Percentiles rank a stretch among this genome's conserved stretches.
Evolutionary conservation across 2,797 vertebrate genomes (phyloP).

Genomic region (Scyliorhinus canicula): DNA sequence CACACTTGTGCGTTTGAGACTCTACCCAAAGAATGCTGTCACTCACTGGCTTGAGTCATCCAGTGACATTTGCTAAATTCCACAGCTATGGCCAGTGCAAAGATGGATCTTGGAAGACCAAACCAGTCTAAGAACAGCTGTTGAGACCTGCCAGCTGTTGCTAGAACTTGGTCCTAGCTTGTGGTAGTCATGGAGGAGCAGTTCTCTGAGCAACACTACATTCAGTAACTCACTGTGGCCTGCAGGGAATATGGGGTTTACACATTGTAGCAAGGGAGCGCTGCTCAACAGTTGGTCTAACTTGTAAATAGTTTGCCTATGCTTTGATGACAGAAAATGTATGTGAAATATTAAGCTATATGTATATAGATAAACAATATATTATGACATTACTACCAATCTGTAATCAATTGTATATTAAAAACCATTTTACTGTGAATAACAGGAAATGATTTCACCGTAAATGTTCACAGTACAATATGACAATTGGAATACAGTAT

Average conservation of each 20-base stretch:
- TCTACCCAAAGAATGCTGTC: neutral
- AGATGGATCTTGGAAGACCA: neutral
- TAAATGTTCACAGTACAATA: conserved; percentile 53
- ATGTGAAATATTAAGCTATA: conserved; percentile 47
- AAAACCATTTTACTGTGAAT: conserved; percentile 46
- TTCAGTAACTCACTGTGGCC: neutral
- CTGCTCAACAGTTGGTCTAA: conserved; percentile 41
- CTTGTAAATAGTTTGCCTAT: conserved; percentile 47
- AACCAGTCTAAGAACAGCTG: neutral
- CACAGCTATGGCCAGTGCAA: neutral
- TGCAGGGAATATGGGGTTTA: conserved; percentile 38
- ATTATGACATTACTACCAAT: conserved; percentile 42
- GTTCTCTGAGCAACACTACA: conserved; percentile 31
- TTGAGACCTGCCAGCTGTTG: neutral
- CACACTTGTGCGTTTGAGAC: neutral
- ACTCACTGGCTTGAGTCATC: neutral
- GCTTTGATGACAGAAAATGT: conserved; percentile 43
- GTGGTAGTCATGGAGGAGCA: neutral
- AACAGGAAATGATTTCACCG: conserved; percentile 44
- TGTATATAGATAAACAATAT: conserved; percentile 46
- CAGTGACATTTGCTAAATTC: neutral
- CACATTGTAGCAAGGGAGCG: conserved; percentile 25
- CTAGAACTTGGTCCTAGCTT: neutral
- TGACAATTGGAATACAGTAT: conserved; percentile 45
- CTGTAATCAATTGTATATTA: conserved; percentile 51